Percentiles rank a stretch among this genome's conserved stretches.
Conservation (phyloP, 37 sponge, comb jelly and placozoan genomes). For the Diacarnus erythraeanus region DNA sequence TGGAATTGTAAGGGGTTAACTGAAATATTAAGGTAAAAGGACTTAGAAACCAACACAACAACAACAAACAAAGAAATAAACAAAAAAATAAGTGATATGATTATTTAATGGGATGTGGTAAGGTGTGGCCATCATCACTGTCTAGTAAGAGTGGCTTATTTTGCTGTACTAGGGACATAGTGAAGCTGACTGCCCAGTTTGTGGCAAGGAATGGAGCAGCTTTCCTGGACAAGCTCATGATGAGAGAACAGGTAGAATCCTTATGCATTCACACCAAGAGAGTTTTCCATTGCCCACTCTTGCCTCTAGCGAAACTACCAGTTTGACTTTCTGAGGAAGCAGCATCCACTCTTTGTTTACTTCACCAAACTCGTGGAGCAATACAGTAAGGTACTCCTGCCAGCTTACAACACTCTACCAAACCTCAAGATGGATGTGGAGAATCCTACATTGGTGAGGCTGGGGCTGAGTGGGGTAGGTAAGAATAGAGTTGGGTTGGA, state of each 20-base stretch:
- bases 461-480: not conserved
- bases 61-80: not conserved
- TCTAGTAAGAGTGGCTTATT: not conserved
- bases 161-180: conserved; percentile 69
- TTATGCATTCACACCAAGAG: too few relatives aligned
- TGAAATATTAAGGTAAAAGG: not conserved
- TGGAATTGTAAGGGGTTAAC: conserved; percentile 77
- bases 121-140: not conserved
- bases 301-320: conserved; percentile 77
- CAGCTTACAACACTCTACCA: conserved; percentile 17
- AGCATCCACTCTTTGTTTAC: conserved; percentile 90
- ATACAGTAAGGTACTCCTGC: conserved; percentile 85
- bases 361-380: conserved; percentile 98
- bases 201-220: conserved; percentile 90
- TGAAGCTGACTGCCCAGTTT: conserved; percentile 98
- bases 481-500: not conserved
- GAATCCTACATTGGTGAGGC: conserved; percentile 43
- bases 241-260: conserved; percentile 75
- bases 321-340: conserved; percentile 96
- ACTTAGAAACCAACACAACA: not conserved
- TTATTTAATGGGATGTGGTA: not conserved
- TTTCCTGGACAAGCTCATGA: conserved; percentile 92
- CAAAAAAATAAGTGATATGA: too few relatives aligned
- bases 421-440: conserved; percentile 50
- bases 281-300: not conserved